Base-by-base conservation (phyloP, 2,888 invertebrate genomes). In the Lycocerus yunnanus region DNA sequence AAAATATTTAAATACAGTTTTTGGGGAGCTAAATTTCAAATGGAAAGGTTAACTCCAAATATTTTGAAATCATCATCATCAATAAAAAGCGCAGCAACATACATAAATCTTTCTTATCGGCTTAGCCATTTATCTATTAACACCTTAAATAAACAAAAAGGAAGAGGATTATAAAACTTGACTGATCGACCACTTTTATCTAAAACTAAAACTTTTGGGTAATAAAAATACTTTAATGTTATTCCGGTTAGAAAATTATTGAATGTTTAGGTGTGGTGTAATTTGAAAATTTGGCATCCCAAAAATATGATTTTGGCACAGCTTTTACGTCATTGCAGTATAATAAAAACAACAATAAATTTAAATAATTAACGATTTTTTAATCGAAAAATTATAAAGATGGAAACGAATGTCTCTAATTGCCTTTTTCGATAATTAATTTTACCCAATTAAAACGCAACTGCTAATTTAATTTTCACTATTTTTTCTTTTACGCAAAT, bases 271-370 rank as follows among this genome's bases (percentile, higher is more conserved):
- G 43, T 43, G 43, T 43, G 43, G 43, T 43, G 43, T 43, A 43
- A 43, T 43, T 43, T 43, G 43, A n/a, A 43, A 43, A 63, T 16
- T 20, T 63, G 61, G 61, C 61, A 63, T 63, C 61, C n/a, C 16
- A 63, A 63, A 63, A 63, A 63, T 63, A 63, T 20, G 61, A 16
- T 66, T 66, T 71, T 74, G 74, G 74, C 74, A 74, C 16, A 68
- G 63, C 14, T 63, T 71, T 68, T 74, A 66, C 74, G 65, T 71
- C 74, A 74, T 59, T 74, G 74, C 74, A 71, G 74, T 74, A 70
- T 16, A 63, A 63, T 18, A 63, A 20, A 20, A 18, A 63, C 61
- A 63, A 43, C 61, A 63, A 63, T 63, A 63, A 63, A 63, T 18
- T 63, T 63, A 16, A 15, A 63, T 60, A 60, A 60, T 63, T 18